Conservation (phyloP, 1,140 invertebrate genomes). For the Telenomus remus region DNA sequence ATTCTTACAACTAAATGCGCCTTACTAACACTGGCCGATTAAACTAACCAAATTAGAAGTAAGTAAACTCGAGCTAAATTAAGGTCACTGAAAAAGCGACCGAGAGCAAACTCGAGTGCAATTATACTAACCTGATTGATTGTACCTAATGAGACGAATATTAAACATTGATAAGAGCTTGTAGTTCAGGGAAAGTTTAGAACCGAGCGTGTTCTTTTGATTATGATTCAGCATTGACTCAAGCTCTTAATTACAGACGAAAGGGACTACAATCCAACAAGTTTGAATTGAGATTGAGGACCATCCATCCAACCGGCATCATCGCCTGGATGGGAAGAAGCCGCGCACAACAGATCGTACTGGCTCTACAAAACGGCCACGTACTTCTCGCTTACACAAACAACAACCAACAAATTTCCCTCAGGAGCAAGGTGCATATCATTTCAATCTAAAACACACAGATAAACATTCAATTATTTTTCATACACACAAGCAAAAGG, state of each 20-base stretch:
- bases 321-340: constrained; percentile 80
- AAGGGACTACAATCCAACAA: constrained; percentile 80
- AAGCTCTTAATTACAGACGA: constrained; percentile 63
- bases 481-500: too few species aligned
- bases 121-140: too few species aligned
- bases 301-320: constrained; percentile 77
- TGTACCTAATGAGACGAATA: neutral
- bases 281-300: constrained; percentile 80
- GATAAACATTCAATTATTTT: neutral
- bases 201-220: constrained; percentile 19
- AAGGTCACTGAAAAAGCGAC: too few species aligned
- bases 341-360: constrained; percentile 69
- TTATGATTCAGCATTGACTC: constrained; percentile 15
- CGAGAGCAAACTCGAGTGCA: too few species aligned
- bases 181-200: constrained; percentile 1
- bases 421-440: constrained; percentile 73
- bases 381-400: constrained; percentile 76
- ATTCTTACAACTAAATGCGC: constrained; percentile 66
- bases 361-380: constrained; percentile 76
- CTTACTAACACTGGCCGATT: constrained; percentile 72
- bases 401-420: constrained; percentile 71
- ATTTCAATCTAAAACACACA: neutral
- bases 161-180: constrained; percentile 28
- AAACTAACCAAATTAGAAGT: constrained; percentile 70
- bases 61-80: neutral